phyloP scores from a whole-genome alignment of 2,797 vertebrate species.

The Peromyscus melanophrys region DNA sequence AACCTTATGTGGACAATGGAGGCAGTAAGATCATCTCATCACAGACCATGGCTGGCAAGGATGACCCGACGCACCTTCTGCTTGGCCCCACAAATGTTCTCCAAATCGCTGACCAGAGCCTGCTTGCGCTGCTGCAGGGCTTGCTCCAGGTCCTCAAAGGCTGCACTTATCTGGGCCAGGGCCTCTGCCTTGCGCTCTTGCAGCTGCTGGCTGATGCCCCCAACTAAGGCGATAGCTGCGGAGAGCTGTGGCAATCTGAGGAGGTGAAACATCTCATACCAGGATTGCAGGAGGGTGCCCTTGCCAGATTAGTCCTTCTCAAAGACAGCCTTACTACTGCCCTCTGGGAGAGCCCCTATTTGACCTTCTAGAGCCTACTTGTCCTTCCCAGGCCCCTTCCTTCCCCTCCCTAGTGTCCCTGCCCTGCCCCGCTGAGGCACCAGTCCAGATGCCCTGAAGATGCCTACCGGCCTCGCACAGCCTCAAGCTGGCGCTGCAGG shows the following conservation, averaged over 20 bases:
- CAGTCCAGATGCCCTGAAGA: accelerated
- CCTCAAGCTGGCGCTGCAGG: constrained; percentile 95
- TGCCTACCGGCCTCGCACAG: constrained; percentile 93
- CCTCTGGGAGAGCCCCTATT: not conserved
- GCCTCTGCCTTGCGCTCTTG: constrained; percentile 94
- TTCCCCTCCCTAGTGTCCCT: not conserved
- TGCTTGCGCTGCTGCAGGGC: constrained; percentile 94
- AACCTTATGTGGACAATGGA: not conserved
- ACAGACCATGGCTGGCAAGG: not conserved
- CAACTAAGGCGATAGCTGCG: constrained; percentile 94
- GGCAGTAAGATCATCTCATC: not conserved
- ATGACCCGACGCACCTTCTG: constrained; percentile 92
- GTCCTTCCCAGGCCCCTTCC: not conserved
- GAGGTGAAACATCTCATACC: not conserved
- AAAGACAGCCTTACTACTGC: not conserved
- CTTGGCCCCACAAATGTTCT: constrained; percentile 94
- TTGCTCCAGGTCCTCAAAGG: constrained; percentile 96
- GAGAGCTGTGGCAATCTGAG: constrained; percentile 95
- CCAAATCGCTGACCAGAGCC: constrained; percentile 94
- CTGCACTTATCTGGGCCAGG: constrained; percentile 93
- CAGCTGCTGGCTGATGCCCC: constrained; percentile 95
- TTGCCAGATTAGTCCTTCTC: not conserved
- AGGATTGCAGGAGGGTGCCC: not conserved
- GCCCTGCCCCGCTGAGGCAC: not conserved
- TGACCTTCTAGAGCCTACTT: not conserved